Percentiles rank a stretch among this genome's conserved stretches.
Conservation (phyloP, 2,888 invertebrate species). For the Nudaria mundana region DNA sequence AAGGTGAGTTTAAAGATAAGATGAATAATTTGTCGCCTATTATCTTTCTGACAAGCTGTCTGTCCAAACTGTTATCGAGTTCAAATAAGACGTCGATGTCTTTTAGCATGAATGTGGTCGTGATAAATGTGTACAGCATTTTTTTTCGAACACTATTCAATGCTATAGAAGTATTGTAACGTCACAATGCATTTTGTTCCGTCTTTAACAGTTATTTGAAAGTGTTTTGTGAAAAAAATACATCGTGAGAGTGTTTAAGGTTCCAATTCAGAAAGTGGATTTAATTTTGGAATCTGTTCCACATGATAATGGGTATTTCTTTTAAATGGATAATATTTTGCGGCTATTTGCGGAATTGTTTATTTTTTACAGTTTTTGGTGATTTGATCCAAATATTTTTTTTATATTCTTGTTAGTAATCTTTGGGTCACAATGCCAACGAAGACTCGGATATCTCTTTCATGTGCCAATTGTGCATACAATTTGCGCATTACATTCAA, state of each 20-base stretch:
- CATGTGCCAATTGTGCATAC: too few species aligned
- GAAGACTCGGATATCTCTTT: too few species aligned
- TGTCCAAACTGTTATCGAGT: neutral
- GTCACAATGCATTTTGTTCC: neutral
- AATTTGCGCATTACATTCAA: neutral
- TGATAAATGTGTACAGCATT: conserved; percentile 8
- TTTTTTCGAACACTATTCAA: conserved; percentile 12
- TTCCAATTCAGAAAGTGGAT: neutral
- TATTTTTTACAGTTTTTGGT: too few species aligned
- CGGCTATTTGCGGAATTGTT: too few species aligned
- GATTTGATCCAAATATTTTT: too few species aligned
- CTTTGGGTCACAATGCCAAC: too few species aligned
- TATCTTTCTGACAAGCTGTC: neutral
- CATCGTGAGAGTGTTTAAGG: conserved; percentile 1
- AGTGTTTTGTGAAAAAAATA: neutral
- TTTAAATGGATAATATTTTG: neutral
- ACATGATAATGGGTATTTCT: neutral
- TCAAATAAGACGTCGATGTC: neutral
- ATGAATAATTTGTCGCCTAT: too few species aligned
- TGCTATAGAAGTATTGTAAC: conserved; percentile 6
- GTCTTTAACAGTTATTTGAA: neutral
- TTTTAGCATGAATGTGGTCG: neutral
- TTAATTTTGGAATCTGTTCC: conserved; percentile 1
- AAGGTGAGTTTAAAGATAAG: too few species aligned
- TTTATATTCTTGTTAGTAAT: too few species aligned